Percentiles rank a stretch among this genome's conserved stretches.
These are phyloP conservation scores for Temnopleurus reevesii DNA, from an alignment of 53 echinoderm and acorn worm genomes.

Conservation along the genomic window DNA sequence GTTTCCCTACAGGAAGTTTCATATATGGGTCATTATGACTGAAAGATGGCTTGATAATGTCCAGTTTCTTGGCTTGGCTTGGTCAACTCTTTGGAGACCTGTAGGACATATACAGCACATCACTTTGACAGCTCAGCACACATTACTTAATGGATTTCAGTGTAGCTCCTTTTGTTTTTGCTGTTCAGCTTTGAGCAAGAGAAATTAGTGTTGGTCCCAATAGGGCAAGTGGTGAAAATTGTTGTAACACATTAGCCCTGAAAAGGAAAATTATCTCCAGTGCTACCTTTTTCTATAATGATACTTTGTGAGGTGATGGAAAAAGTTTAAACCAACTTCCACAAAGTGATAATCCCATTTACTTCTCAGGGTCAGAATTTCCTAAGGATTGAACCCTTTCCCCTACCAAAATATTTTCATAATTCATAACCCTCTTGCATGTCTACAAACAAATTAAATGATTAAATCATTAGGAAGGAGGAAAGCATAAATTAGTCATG, in stretches of 20 bases:
- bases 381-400: not conserved
- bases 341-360: not conserved
- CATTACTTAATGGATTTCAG: no score
- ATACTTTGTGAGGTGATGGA: not conserved
- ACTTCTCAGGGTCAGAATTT: not conserved
- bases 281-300: no score
- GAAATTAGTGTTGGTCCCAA: no score
- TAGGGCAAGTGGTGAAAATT: no score
- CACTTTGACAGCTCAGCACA: no score
- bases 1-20: conserved; percentile 14
- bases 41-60: conserved; percentile 17
- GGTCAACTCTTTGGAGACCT: no score
- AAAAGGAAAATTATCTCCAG: no score
- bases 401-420: not conserved
- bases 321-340: not conserved
- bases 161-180: no score
- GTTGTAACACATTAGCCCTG: no score
- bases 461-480: conserved; percentile 28
- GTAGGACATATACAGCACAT: no score
- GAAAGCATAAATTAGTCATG: conserved; percentile 26
- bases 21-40: conserved; percentile 21
- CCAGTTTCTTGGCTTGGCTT: not conserved
- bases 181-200: no score
- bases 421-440: not conserved
- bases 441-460: conserved; percentile 40